Base-by-base conservation (phyloP, 2,888 invertebrate species). In the Neocrepidodera transversa region DNA sequence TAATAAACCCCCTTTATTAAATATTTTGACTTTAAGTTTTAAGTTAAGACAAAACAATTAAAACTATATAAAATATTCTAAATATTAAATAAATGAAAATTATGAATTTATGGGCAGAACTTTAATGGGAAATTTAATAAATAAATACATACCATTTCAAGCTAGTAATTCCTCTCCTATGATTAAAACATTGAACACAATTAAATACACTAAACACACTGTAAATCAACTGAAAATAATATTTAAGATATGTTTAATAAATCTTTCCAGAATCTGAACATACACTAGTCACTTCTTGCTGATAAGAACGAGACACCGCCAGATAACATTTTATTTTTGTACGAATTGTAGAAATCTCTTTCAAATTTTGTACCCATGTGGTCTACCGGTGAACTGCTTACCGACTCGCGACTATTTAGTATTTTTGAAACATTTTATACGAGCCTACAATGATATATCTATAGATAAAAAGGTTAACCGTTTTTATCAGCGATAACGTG, bases 281-380 rank as follows among this genome's bases (percentile, higher is more conserved):
- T 45, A 56, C 48, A 58, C 53, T 42, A 60, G 42, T 58, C 53
- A 61, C 49, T 60, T 58, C 52, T 55, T 53, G 47, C 63, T 61
- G 63, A 64, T 64, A 64, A 64, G 55, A 36, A 20, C 48, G 55
- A 61, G 61, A 61, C 61, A 64, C 58, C 52, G 43, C 40, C 40
- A 54, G 60, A 60, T 60, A 60, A 63, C 55, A 61, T 56, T 59
- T 51, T 60, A 58, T 58, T 56, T 60, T 63, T 47, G 48, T 60
- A 43, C 43, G n/a, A 56, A 51, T 57, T 49, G 57, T 59, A 51
- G 45, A 57, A 52, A 60, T 45, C 53, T 58, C 45, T 53, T 49
- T 43, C 17, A 20, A 50, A 59, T 47, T 42, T 45, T 18, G 2
- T 18, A 18, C 23, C 17, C 26, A 26, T 28, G 10, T 26, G 43